Percentiles rank a stretch among this genome's conserved stretches.
Evolutionary conservation across 2,797 vertebrate genomes (phyloP).

Genomic region (Betta splendens): DNA sequence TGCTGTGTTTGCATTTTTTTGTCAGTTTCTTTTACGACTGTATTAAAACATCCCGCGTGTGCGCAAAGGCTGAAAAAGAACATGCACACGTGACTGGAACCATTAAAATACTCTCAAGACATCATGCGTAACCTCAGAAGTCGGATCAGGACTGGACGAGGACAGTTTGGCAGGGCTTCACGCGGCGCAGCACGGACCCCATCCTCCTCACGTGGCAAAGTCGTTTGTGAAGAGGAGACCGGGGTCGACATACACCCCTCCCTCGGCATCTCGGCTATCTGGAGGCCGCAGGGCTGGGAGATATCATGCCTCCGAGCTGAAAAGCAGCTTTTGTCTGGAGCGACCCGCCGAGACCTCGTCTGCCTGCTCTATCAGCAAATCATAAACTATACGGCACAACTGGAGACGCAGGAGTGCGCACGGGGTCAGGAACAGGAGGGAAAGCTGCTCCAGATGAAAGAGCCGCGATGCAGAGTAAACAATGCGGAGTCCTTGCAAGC

Average conservation of each 20-base stretch:
- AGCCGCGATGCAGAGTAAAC: conserved; percentile 47
- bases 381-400: conserved; percentile 59
- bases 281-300: conserved; percentile 53
- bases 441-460: conserved; percentile 43
- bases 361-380: conserved; percentile 66
- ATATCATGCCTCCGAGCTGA: conserved; percentile 64
- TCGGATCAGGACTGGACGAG: conserved; percentile 56
- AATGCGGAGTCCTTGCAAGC: conserved; percentile 20
- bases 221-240: conserved; percentile 71
- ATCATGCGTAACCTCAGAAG: conserved; percentile 37
- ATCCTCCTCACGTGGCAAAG: conserved; percentile 69
- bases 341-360: conserved; percentile 55
- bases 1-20: conserved; percentile 24
- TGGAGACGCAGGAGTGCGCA: conserved; percentile 50
- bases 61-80: conserved; percentile 33
- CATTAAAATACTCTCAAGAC: conserved; percentile 14
- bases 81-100: conserved; percentile 23
- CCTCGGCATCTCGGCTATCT: conserved; percentile 60
- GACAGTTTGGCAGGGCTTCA: conserved; percentile 48
- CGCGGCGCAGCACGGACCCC: conserved; percentile 30
- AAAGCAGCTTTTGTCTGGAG: conserved; percentile 71
- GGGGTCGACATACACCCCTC: conserved; percentile 56
- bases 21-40: conserved; percentile 7
- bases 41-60: conserved; percentile 1
- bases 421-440: conserved; percentile 31